Conservation (phyloP, 2,113 vertebrate species). For the Collichthys lucidus region DNA sequence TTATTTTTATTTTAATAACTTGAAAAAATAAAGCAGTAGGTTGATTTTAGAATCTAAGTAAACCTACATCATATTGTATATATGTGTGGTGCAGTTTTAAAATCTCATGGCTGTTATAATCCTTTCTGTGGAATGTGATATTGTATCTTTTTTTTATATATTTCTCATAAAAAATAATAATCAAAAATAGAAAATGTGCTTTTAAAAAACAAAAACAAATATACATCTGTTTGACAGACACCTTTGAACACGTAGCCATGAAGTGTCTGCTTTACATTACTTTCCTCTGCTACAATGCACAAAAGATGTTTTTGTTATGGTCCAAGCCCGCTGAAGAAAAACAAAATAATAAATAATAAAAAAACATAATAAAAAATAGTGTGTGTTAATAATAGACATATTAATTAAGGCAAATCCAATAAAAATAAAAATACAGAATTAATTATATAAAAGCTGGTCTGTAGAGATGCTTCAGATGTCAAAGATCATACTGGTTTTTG, state of each 20-base stretch:
- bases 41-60: too few species aligned
- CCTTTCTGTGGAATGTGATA: too few species aligned
- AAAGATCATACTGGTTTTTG: conserved; percentile 29
- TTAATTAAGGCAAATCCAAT: neutral
- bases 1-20: too few species aligned
- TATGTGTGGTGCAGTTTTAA: too few species aligned
- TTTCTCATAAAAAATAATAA: too few species aligned
- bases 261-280: too few species aligned
- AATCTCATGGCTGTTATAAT: too few species aligned
- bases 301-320: neutral
- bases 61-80: too few species aligned
- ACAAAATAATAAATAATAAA: neutral
- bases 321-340: neutral
- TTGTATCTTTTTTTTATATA: too few species aligned
- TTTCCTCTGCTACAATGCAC: neutral
- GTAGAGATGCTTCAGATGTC: conserved; percentile 13
- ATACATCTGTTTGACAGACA: neutral
- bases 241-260: neutral
- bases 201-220: too few species aligned
- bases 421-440: conserved; percentile 4
- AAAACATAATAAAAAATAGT: neutral
- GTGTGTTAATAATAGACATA: neutral
- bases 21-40: too few species aligned
- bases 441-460: conserved; percentile 30
- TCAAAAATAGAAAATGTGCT: too few species aligned